Evolutionary conservation across 2,797 vertebrate genomes (phyloP).

Genomic region (Darevskia mixta): DNA sequence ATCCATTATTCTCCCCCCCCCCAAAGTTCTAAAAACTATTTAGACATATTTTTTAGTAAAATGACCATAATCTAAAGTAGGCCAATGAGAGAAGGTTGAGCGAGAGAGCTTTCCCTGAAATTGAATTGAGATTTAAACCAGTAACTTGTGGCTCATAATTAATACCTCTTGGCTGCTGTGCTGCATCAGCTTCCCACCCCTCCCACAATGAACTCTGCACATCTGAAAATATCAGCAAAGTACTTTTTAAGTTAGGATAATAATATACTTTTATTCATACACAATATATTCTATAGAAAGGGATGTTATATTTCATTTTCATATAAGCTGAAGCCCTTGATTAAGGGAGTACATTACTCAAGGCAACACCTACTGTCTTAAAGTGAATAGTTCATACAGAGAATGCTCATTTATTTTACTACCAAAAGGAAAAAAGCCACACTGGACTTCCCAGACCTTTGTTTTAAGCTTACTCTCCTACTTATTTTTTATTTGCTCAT

Average conservation of each 20-base stretch:
- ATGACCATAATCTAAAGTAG: background rate
- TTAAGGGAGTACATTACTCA: constrained; percentile 2
- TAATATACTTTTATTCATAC: background rate
- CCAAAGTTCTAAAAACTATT: background rate
- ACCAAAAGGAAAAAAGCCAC: constrained; percentile 32
- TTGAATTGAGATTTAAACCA: background rate
- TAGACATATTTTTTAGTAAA: background rate
- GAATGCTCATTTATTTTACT: constrained; percentile 7
- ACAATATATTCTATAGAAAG: background rate
- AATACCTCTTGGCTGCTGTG: background rate
- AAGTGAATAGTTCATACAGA: constrained; percentile 1
- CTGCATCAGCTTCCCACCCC: background rate
- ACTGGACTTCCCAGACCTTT: background rate
- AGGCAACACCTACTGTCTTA: background rate
- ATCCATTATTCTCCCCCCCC: background rate
- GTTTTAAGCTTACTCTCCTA: constrained; percentile 25
- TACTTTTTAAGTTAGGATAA: background rate
- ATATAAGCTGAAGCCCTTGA: background rate
- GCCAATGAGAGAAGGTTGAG: background rate
- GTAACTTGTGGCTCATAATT: background rate
- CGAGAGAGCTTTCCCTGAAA: background rate
- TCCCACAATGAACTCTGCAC: background rate
- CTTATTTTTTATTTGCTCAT: constrained; percentile 17
- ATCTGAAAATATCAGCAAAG: background rate
- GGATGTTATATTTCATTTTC: background rate